Conservation (phyloP, 1,140 invertebrate genomes). For the Scaptodrosophila lebanonensis region DNA sequence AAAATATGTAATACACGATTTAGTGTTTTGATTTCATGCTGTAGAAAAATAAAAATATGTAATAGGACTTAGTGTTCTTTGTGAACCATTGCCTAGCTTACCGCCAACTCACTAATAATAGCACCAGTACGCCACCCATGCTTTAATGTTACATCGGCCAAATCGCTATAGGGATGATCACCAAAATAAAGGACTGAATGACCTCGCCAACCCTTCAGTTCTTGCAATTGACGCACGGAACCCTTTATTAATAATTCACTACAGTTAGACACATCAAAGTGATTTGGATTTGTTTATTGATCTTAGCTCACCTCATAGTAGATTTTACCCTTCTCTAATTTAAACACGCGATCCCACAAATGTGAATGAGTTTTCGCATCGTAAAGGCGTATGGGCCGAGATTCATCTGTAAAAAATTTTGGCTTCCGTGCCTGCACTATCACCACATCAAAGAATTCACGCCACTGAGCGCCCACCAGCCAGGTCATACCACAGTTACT, state of each 20-base stretch:
- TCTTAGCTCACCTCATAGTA: slow-evolving; percentile 89
- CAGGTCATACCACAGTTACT: slow-evolving; percentile 95
- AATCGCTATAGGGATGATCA: slow-evolving; percentile 97
- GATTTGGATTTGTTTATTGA: neutral
- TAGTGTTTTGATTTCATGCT: neutral
- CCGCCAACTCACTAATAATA: slow-evolving; percentile 95
- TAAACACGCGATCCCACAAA: slow-evolving; percentile 93
- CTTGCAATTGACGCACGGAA: slow-evolving; percentile 92
- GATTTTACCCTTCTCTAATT: slow-evolving; percentile 91
- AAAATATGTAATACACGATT: no score
- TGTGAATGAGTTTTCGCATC: slow-evolving; percentile 88
- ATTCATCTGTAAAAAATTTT: slow-evolving; percentile 95
- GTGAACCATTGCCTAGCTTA: no score
- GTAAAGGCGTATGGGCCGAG: slow-evolving; percentile 92
- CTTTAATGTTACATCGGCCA: slow-evolving; percentile 96
- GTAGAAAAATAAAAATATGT: slow-evolving; percentile 9
- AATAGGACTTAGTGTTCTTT: no score
- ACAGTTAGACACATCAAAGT: no score
- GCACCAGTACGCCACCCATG: slow-evolving; percentile 98
- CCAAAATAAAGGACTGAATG: slow-evolving; percentile 97
- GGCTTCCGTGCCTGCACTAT: slow-evolving; percentile 97
- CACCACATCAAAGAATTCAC: slow-evolving; percentile 94
- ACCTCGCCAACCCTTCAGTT: slow-evolving; percentile 94
- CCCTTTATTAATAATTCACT: slow-evolving; percentile 80
- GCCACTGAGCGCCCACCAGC: slow-evolving; percentile 93